These are phyloP conservation scores for Drosophila busckii DNA, from an alignment of 1,140 invertebrate genomes.

Conservation along the genomic window DNA sequence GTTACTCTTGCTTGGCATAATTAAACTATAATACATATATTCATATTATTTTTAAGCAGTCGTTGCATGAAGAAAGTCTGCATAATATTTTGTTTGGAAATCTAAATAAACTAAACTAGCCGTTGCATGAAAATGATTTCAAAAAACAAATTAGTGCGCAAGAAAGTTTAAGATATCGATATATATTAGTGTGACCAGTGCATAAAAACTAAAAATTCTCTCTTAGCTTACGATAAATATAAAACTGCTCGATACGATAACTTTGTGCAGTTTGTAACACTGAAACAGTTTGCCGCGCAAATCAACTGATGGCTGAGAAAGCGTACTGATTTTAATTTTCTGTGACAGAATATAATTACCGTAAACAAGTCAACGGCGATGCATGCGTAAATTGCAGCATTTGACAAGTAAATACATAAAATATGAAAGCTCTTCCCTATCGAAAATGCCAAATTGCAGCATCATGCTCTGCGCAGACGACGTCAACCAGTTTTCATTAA, in stretches of 20 bases:
- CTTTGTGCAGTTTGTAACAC: constrained; percentile 7
- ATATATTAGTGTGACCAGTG: no score
- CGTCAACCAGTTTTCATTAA: constrained; percentile 50
- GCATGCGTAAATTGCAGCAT: constrained; percentile 11
- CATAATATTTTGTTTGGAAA: no score
- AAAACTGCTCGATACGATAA: constrained; percentile 42
- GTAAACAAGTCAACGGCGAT: neutral
- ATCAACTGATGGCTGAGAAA: neutral
- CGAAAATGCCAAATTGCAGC: constrained; percentile 6
- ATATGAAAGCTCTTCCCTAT: constrained; percentile 34
- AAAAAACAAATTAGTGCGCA: no score
- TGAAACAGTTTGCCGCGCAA: neutral
- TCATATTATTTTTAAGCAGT: no score
- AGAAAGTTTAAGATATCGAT: no score
- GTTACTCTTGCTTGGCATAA: no score
- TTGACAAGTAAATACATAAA: constrained; percentile 38
- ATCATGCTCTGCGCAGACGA: constrained; percentile 1
- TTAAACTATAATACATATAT: no score
- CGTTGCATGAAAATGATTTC: no score
- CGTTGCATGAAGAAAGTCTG: no score
- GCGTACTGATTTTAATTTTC: constrained; percentile 4
- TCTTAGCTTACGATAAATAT: constrained; percentile 52
- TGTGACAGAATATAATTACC: neutral
- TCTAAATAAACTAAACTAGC: no score
- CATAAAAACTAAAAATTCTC: no score